Base-by-base conservation (phyloP, 1,140 invertebrate species). In the Nilaparvata lugens region DNA sequence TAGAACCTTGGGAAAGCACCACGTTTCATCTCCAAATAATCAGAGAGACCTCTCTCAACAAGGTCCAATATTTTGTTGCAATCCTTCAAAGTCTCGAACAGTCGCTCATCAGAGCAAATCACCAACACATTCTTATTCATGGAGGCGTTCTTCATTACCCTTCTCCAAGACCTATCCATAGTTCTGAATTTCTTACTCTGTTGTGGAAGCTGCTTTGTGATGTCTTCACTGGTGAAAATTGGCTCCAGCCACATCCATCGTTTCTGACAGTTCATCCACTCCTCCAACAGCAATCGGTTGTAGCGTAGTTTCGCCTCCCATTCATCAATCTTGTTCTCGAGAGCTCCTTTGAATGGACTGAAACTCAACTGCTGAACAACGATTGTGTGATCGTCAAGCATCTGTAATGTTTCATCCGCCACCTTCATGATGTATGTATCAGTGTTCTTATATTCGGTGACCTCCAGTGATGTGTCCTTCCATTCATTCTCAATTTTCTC, bases 231-330 rank as follows among this genome's bases (percentile, higher is more conserved):
- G 0, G 82, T 84, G 68, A 93, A 92, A 62, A 93, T 90, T 0
- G 88, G 87, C 69, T 93, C 89, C 61, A 93, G 71, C 69, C 92
- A 92, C 73, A 91, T 83, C 88, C 89, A 93, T 35, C 84, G 81
- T 72, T 83, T 83, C 73, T 90, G 88, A 43, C 85, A 85, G 58
- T 85, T 80, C 14, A 85, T 78, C 87, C 87, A 90, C 64, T 85
- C 79, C 53, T 82, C 79, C 13, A 88, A 73, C 1, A 88, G 85
- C 60, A 83, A 81, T 69, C 83, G 77, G 1, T 78, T 78, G 5
- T 83, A 78, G 42, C 77, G 77, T 25, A 91, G 70, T 65, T 83
- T 86, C 28, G 75, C 74, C 60, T 87, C 84, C 87, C 87, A 90
- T 16, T 82, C 79, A 60, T 77, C 78, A 59, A 90, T 84, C 43